Evolutionary conservation across 2,797 vertebrate genomes (phyloP).

Genomic region (Hydrolagus colliei): DNA sequence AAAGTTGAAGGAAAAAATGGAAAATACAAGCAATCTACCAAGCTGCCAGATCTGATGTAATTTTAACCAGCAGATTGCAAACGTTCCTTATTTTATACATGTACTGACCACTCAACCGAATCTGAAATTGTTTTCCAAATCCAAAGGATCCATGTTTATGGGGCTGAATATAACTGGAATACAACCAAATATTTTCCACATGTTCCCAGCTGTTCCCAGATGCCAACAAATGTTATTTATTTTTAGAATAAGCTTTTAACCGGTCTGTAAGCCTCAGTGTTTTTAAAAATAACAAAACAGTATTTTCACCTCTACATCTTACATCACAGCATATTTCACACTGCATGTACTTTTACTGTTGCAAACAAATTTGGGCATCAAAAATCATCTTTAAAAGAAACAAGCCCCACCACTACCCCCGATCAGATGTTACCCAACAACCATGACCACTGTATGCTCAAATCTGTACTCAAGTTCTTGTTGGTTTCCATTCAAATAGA

Average conservation of each 20-base stretch:
- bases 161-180: background rate
- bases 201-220: background rate
- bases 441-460: too few relatives aligned
- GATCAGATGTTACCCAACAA: too few relatives aligned
- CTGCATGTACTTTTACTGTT: too few relatives aligned
- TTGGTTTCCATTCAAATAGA: too few relatives aligned
- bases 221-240: constrained; percentile 7
- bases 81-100: background rate
- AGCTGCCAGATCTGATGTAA: background rate
- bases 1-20: background rate
- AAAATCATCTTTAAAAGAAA: too few relatives aligned
- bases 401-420: too few relatives aligned
- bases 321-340: too few relatives aligned
- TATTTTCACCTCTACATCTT: background rate
- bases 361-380: too few relatives aligned
- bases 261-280: background rate
- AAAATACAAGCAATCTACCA: background rate
- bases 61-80: background rate
- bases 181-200: constrained; percentile 17
- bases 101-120: background rate
- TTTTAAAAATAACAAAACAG: background rate
- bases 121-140: constrained; percentile 1
- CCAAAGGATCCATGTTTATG: constrained; percentile 5
- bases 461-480: too few relatives aligned
- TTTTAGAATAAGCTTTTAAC: background rate